Conservation (phyloP, 2,888 invertebrate species). For the Melanotus villosus region DNA sequence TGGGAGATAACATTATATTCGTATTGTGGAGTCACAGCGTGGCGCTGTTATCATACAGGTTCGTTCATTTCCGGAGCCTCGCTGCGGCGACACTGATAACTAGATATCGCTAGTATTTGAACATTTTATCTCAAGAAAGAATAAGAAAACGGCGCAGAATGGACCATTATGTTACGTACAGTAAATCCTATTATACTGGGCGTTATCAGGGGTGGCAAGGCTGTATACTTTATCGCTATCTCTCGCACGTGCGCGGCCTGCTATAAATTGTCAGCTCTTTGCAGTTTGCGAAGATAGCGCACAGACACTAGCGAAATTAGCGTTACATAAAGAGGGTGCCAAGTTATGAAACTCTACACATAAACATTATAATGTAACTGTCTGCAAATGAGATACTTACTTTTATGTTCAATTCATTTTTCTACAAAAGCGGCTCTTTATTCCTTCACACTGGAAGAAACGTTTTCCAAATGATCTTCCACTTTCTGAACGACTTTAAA, state of each 20-base stretch:
- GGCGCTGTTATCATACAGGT: conserved; percentile 67
- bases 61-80: conserved; percentile 69
- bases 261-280: conserved; percentile 64
- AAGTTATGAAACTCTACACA: conserved; percentile 56
- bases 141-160: conserved; percentile 70
- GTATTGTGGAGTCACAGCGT: conserved; percentile 62
- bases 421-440: conserved; percentile 53
- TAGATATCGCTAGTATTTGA: conserved; percentile 69
- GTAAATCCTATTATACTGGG: conserved; percentile 70
- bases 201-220: conserved; percentile 67
- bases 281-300: conserved; percentile 58
- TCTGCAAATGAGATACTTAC: conserved; percentile 60
- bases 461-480: background rate
- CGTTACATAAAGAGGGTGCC: conserved; percentile 56
- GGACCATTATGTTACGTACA: conserved; percentile 70
- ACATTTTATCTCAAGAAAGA: conserved; percentile 69
- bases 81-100: conserved; percentile 69
- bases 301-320: conserved; percentile 62
- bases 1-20: conserved; percentile 66
- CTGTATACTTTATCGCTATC: conserved; percentile 67
- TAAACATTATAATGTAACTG: conserved; percentile 63
- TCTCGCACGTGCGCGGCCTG: conserved; percentile 66
- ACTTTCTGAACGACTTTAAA: background rate
- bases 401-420: conserved; percentile 64
- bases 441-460: conserved; percentile 14